These are phyloP conservation scores for Apodemus agrarius DNA, from an alignment of 2,797 vertebrate genomes.

Conservation along the genomic window DNA sequence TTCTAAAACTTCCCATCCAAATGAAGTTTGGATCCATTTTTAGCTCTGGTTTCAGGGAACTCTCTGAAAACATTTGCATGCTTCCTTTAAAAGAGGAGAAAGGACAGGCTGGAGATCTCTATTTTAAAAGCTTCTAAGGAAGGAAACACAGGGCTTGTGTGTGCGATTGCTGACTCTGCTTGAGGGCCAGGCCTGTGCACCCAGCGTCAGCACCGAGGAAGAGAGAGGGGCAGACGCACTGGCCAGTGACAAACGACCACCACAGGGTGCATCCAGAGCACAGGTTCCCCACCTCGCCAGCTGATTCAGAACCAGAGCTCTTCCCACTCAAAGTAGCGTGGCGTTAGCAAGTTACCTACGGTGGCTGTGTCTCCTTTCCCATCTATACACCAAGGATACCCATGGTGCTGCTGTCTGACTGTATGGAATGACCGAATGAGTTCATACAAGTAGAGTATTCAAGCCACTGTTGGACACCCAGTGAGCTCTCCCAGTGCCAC, in stretches of 20 bases:
- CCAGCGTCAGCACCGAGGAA: background rate
- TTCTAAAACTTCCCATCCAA: background rate
- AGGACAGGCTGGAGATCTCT: background rate
- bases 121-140: background rate
- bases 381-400: background rate
- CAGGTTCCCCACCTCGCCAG: background rate
- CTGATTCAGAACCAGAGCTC: background rate
- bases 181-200: background rate
- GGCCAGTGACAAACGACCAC: fast-evolving
- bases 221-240: background rate
- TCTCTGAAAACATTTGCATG: background rate
- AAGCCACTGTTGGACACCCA: background rate
- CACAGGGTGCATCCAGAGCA: background rate
- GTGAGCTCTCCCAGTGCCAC: background rate
- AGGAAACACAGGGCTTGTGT: background rate
- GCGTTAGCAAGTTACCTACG: background rate
- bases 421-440: background rate
- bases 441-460: background rate
- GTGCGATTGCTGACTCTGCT: background rate
- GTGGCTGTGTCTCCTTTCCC: background rate
- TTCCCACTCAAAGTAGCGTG: background rate
- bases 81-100: background rate
- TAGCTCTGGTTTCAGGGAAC: background rate
- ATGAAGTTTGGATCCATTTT: background rate
- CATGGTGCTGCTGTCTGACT: background rate